Percentiles rank a stretch among this genome's conserved stretches.
These are phyloP conservation scores for Drosophila atripex DNA, from an alignment of 2,888 invertebrate genomes.

Conservation along the genomic window DNA sequence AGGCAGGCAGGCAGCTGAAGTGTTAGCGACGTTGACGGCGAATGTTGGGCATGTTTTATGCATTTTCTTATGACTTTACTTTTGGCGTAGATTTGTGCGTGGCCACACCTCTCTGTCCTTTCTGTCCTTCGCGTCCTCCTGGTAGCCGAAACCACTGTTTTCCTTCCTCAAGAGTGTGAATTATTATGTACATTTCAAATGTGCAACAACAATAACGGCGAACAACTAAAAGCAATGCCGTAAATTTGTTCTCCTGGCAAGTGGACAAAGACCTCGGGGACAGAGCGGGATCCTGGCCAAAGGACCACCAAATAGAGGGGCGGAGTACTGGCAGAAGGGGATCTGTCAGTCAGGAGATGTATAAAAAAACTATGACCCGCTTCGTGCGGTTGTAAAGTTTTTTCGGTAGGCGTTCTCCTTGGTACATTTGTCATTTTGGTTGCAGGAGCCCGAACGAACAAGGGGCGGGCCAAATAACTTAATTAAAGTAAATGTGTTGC, in stretches of 20 bases:
- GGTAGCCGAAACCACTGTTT: background rate
- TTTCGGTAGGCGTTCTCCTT: slow-evolving; percentile 65
- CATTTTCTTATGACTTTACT: slow-evolving; percentile 80
- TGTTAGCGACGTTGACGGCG: slow-evolving; percentile 77
- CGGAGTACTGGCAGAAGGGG: background rate
- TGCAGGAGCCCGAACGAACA: background rate
- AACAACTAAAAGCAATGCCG: slow-evolving; percentile 76
- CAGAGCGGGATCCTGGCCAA: slow-evolving; percentile 25
- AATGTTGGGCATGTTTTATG: slow-evolving; percentile 75
- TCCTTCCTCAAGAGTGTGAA: slow-evolving; percentile 61
- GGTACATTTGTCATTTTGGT: slow-evolving; percentile 70
- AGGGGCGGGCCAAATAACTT: slow-evolving; percentile 57
- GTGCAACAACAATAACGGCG: slow-evolving; percentile 61
- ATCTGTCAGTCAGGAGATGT: slow-evolving; percentile 48
- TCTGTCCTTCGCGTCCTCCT: slow-evolving; percentile 19
- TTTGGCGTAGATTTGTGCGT: slow-evolving; percentile 77
- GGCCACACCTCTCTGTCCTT: background rate
- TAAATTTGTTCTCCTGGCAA: slow-evolving; percentile 72
- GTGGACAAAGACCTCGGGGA: slow-evolving; percentile 39
- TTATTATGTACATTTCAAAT: slow-evolving; percentile 78
- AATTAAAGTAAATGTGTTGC: slow-evolving; percentile 70
- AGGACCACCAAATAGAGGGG: background rate
- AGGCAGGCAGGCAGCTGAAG: slow-evolving; percentile 74
- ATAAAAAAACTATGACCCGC: slow-evolving; percentile 74
- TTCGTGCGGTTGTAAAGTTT: slow-evolving; percentile 66